Evolutionary conservation across 1,140 invertebrate species (phyloP).

Genomic region (Rhopalosiphum maidis): DNA sequence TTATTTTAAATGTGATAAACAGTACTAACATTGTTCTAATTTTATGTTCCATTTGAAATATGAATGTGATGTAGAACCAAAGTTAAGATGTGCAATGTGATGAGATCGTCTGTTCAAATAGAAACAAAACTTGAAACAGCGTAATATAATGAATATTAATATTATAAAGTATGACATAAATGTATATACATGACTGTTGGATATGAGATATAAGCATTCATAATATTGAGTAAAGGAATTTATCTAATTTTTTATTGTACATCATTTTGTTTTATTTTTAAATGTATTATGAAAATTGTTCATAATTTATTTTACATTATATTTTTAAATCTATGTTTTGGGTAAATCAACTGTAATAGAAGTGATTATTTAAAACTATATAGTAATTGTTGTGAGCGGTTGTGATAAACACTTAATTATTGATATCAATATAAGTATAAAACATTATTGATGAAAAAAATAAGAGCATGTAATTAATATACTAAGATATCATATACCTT

Average conservation of each 20-base stretch:
- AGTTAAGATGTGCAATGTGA: conserved; percentile 22
- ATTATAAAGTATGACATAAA: not conserved
- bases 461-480: not conserved
- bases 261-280: too few relatives aligned
- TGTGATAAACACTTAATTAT: too few relatives aligned
- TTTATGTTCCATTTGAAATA: conserved; percentile 62
- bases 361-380: too few relatives aligned
- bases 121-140: conserved; percentile 41
- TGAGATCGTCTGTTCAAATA: conserved; percentile 39
- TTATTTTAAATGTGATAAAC: conserved; percentile 63
- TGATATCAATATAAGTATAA: too few relatives aligned
- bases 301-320: too few relatives aligned
- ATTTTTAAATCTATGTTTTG: too few relatives aligned
- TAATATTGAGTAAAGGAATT: not conserved
- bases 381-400: too few relatives aligned
- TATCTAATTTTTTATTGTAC: not conserved
- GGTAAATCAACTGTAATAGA: too few relatives aligned
- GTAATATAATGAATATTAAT: not conserved
- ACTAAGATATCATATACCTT: not conserved
- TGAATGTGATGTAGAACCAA: conserved; percentile 67
- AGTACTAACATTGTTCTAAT: conserved; percentile 63
- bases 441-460: not conserved
- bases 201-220: not conserved
- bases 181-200: not conserved
- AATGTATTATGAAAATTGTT: too few relatives aligned